These are phyloP conservation scores for Drosophila insularis DNA, from an alignment of 1,140 invertebrate genomes.

Conservation along the genomic window DNA sequence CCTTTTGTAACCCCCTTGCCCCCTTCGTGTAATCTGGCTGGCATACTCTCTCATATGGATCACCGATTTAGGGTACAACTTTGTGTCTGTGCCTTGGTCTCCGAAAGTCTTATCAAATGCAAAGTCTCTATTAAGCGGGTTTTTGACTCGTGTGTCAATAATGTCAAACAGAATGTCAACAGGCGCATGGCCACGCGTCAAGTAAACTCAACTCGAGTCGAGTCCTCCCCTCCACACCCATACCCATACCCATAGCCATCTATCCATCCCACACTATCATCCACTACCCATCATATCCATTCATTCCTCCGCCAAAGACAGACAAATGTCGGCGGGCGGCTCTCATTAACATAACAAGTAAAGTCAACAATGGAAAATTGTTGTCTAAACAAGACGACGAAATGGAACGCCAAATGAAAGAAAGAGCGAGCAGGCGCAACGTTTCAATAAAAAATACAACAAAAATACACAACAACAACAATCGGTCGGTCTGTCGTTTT, in stretches of 20 bases:
- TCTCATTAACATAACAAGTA: constrained; percentile 80
- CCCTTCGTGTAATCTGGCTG: too few species aligned
- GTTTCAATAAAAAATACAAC: constrained; percentile 73
- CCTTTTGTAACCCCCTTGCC: background rate
- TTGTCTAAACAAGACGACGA: constrained; percentile 73
- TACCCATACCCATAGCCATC: background rate
- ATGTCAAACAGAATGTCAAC: constrained; percentile 76
- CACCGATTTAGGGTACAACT: too few species aligned
- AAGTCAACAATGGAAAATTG: constrained; percentile 79
- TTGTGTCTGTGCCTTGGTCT: too few species aligned
- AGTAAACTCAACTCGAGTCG: constrained; percentile 24
- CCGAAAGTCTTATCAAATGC: constrained; percentile 15
- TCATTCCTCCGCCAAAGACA: constrained; percentile 26
- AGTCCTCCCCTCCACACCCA: background rate
- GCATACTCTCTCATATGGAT: background rate
- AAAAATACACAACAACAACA: constrained; percentile 23
- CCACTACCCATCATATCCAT: background rate
- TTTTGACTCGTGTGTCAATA: constrained; percentile 75
- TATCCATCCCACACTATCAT: background rate
- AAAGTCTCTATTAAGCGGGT: constrained; percentile 22
- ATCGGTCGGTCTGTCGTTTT: too few species aligned
- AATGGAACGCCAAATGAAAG: background rate
- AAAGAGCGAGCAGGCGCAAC: constrained; percentile 45
- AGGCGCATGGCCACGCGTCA: constrained; percentile 72
- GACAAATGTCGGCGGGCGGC: constrained; percentile 37